Base-by-base conservation (phyloP, 2,113 vertebrate genomes). In the Falcunculus frontatus region DNA sequence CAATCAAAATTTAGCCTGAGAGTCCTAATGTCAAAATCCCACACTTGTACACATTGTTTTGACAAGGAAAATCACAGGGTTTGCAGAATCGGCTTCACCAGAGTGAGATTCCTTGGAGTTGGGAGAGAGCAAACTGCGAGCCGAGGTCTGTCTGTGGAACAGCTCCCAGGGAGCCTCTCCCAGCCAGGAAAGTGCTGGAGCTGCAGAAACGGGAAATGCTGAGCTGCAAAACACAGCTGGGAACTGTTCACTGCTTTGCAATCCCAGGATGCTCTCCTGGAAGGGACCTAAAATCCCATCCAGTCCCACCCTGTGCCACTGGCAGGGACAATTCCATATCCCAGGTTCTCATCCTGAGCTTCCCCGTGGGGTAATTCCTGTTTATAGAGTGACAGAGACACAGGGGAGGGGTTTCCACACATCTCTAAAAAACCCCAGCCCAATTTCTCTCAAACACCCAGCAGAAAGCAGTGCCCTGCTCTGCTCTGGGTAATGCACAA, bases 171-270 rank as follows among this genome's bases (percentile, higher is more conserved):
- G 62, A 82, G n/a, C 1, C 2, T 7, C 27, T 60, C 41, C 18
- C 1, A 6, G 16, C 14, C 63, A 6, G 7, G 16, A 32, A 55
- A 70, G 12, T 4, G 64, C 19, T 63, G 65, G 4, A 20, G 41
- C 39, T 46, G 74, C 50, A 70, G 4, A 29, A 13, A 1, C 0
- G 32, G 69, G 25, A 50, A 62, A 9, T 21, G 59, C 42, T 49
- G 46, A 32, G n/a, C 53, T 67, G 47, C 22, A 3, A 3, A 37
- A 1, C 46, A 7, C 42, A 9, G 19, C 7, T 7, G 55, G 68
- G 47, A 44, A 3, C 14, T 20, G 16, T 0, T 26, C 29, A 3
- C 6, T 3, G 84, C 37, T 19, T 2, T 1, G 6, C 14, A 18
- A 13, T 2, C 47, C 37, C 18, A 4, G 32, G 4, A 4, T 3